Evolutionary conservation across 53 echinoderm and acorn worm genomes (phyloP).

Genomic region (Stichopus horrens): DNA sequence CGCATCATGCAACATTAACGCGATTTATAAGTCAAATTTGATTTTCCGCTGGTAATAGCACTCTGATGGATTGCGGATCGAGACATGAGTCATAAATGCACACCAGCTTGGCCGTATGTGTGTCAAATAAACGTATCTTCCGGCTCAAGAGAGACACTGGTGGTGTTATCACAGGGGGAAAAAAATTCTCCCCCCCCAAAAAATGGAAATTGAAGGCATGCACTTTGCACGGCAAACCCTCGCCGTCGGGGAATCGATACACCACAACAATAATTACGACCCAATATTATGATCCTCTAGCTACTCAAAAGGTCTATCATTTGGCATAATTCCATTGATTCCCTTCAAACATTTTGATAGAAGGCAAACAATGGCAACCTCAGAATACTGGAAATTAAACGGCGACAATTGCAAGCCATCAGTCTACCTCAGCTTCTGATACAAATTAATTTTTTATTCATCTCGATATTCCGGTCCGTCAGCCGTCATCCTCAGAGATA

Average conservation of each 20-base stretch:
- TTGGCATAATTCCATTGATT: conserved; percentile 16
- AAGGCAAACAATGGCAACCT: conserved; percentile 12
- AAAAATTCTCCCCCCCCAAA: too few relatives aligned
- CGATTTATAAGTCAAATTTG: too few relatives aligned
- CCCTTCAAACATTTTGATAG: conserved; percentile 44
- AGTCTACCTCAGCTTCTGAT: conserved; percentile 13
- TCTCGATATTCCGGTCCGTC: conserved; percentile 25
- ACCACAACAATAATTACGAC: not conserved
- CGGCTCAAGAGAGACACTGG: too few relatives aligned
- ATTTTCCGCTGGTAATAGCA: too few relatives aligned
- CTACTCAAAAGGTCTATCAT: conserved; percentile 17
- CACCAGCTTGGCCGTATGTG: too few relatives aligned
- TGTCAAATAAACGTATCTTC: too few relatives aligned
- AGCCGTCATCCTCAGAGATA: conserved; percentile 15
- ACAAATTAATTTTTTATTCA: conserved; percentile 47
- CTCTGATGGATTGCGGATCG: too few relatives aligned
- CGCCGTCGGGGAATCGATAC: not conserved
- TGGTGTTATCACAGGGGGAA: too few relatives aligned
- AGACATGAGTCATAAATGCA: too few relatives aligned
- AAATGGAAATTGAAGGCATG: too few relatives aligned
- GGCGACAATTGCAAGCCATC: conserved; percentile 38
- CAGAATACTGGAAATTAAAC: not conserved
- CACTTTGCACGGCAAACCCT: too few relatives aligned
- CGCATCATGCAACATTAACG: too few relatives aligned
- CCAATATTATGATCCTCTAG: not conserved